Base-by-base conservation (phyloP, 2,888 invertebrate genomes). In the Brachylomia viminalis region DNA sequence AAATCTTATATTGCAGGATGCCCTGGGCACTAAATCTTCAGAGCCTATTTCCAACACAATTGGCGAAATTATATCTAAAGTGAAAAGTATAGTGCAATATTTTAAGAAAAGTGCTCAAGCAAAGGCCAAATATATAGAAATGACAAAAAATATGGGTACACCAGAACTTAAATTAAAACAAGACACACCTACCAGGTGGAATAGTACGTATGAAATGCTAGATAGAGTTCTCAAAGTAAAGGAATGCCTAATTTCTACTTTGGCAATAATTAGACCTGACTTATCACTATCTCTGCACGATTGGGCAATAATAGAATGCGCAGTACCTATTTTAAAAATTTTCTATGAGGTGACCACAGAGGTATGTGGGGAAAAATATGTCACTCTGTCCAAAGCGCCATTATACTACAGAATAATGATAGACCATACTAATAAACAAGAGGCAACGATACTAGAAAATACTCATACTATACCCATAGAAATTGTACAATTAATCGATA, bases 1-100 rank as follows among this genome's bases (percentile, higher is more conserved):
- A 68, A 74, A 64, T 47, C 45, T 64, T 47, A 27, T 64, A 64
- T 45, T 42, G 69, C 69, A 58, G 42, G 30, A 70, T 59, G 56
- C 45, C 42, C 58, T 58, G 45, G 56, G 65, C 30, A 65, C 65
- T 65, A 64, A 64, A 64, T 64, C 47, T 65, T 59, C 10, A n/a
- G 65, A 65, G 45, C 49, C 52, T 49, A 64, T 64, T 64, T 45
- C 64, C 27, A 64, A 64, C 45, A 64, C 27, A 45, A 64, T 64
- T 64, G 64, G 64, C 45, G 64, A 64, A 64, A 42, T 45, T 64
- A 27, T 64, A 45, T 15, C 52, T 52, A 52, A 52, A 52, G 62
- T 62, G n/a, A 62, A 62, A 7, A 42, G 62, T 42, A 42, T 62
- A 62, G 62, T 62, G 62, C 62, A 62, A 62, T 62, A 45, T 47